Evolutionary conservation across 92 coral and sea anemone species (phyloP), one percentile per base, ranked within the genome.

Genomic region (Paragorgia papillata): DNA sequence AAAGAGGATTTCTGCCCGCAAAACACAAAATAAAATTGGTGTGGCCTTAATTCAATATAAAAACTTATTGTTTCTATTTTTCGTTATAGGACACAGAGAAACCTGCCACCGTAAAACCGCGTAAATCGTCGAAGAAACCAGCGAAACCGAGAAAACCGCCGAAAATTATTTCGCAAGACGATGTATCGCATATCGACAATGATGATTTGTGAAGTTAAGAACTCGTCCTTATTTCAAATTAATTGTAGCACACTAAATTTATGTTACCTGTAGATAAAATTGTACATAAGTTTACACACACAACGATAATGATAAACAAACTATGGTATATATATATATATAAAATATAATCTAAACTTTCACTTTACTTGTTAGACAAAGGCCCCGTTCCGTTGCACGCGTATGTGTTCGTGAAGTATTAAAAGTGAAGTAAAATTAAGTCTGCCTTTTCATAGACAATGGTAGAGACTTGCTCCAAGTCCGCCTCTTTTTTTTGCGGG

Each of bases 51-150:
- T 37, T 37, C 14, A 46, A 46, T 15, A n/a, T 46, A 46, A 46
- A 4, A 37, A 37, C 43, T 37, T 46, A n/a, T 46, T 2, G n/a
- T n/a, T n/a, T n/a, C n/a, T n/a, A n/a, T 46, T 6, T 46, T 46
- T 46, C n/a, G 14, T 9, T 26, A 68, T 26, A 57, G 54, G 24
- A 44, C 27, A 6, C 27, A 25, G 55, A 39, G 0, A 19, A 41
- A 12, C 25, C 73, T 20, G 49, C 22, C 9, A 15, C 31, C 7
- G 59, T 27, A 0, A 68, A 44, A 68, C n/a, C 75, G 25, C 58
- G 75, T 27, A 68, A 68, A 15, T 27, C 59, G 32, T 53, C 78
- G 28, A 71, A 71, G 54, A 71, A 71, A 54, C 64, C 64, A 17
- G 1, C 39, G 21, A 70, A 70, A 25, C 57, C 77, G 6, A 71